Conservation (phyloP, 1,140 invertebrate species). For the Heliothis virescens region DNA sequence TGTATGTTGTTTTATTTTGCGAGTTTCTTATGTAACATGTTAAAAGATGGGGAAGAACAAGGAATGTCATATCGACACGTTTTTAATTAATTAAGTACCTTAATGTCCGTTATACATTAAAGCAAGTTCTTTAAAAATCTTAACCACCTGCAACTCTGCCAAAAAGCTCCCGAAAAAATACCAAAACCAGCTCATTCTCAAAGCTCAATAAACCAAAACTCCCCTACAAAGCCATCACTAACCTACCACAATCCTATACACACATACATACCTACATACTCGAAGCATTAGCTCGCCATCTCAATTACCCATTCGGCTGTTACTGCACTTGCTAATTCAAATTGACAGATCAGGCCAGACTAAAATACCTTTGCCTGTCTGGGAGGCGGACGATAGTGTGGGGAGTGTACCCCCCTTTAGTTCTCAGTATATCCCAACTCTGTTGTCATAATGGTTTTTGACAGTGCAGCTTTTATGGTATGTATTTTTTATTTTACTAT, state of each 20-base stretch:
- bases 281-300: constrained; percentile 25
- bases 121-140: not conserved
- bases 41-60: no score
- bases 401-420: constrained; percentile 54
- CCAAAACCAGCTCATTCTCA: not conserved
- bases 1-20: not conserved
- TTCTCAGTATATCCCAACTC: constrained; percentile 58
- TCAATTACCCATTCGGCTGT: constrained; percentile 66
- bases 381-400: constrained; percentile 55
- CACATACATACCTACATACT: not conserved
- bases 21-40: not conserved
- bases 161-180: not conserved
- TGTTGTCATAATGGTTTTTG: constrained; percentile 77
- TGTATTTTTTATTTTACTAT: constrained; percentile 30
- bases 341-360: constrained; percentile 84
- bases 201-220: not conserved
- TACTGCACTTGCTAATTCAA: constrained; percentile 80
- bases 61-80: no score
- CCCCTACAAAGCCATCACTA: not conserved
- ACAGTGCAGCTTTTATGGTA: constrained; percentile 57
- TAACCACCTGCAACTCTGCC: not conserved
- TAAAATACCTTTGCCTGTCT: constrained; percentile 78
- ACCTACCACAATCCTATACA: constrained; percentile 36
- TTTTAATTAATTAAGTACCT: no score
- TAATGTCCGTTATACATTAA: no score